These are phyloP conservation scores for Aphidius ervi DNA, from an alignment of 1,140 invertebrate genomes.

Conservation along the genomic window DNA sequence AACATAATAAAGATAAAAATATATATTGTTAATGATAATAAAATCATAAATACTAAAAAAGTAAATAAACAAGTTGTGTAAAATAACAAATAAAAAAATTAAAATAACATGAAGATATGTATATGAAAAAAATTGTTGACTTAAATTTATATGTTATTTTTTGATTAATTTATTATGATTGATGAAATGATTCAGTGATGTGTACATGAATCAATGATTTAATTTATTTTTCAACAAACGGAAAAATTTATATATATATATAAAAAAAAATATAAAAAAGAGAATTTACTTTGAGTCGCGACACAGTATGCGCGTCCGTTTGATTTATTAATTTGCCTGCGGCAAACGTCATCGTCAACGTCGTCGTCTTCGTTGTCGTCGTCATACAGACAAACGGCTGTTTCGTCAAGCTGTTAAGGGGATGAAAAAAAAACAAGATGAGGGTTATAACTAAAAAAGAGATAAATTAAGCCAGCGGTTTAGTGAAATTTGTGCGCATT, in stretches of 20 bases:
- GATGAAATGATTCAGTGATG: background rate
- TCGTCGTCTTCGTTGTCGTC: background rate
- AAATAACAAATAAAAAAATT: too few species aligned
- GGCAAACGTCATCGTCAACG: constrained; percentile 5
- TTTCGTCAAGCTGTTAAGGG: background rate
- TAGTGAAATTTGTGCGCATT: too few species aligned
- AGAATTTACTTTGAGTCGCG: background rate
- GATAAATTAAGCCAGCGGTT: background rate
- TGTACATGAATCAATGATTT: background rate
- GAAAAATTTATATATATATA: background rate
- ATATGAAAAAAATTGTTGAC: background rate
- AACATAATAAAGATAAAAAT: too few species aligned
- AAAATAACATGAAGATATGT: too few species aligned
- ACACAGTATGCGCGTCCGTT: constrained; percentile 11
- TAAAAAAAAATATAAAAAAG: background rate
- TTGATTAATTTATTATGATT: constrained; percentile 4
- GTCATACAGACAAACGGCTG: too few species aligned
- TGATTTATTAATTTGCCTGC: constrained; percentile 19
- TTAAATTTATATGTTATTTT: background rate
- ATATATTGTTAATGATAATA: too few species aligned
- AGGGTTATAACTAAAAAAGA: background rate
- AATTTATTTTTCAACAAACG: background rate
- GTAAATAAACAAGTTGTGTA: too few species aligned
- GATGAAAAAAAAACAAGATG: background rate
- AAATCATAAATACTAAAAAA: too few species aligned